Base-by-base conservation (phyloP, 1,140 invertebrate species). In the Anastrepha ludens region DNA sequence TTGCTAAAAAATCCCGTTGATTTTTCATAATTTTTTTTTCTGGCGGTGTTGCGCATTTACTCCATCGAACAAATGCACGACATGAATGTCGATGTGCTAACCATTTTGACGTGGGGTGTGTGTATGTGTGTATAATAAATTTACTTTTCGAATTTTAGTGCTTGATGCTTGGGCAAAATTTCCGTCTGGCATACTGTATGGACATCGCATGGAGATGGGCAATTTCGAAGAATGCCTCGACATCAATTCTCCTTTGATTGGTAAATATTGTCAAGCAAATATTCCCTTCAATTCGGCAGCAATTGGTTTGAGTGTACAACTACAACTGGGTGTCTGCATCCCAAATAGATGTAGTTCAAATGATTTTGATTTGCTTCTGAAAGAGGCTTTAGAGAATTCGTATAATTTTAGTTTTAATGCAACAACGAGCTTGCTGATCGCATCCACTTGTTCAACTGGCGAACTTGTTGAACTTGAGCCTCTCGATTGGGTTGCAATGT, bases 81-180 rank as follows among this genome's bases (percentile, higher is more conserved):
- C 1, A 29, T 29, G 29, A 29, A 29, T 29, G 29, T 29, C 29
- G 1, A 29, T 29, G 29, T 29, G 29, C 29, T 29, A 29, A 29
- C 29, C 29, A 29, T 29, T 29, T 29, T 29, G 29, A 0, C 29
- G 29, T 1, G 29, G 29, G 29, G 29, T 29, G 29, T 29, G 1
- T 29, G 29, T 29, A 29, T 29, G 29, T 29, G 29, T 29, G 29
- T 13, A 81, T 17, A 60, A 13, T 78, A 60, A 87, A 1, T 13
- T 20, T 62, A 8, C 11, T 29, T 70, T 1, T 62, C 44, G 15
- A 50, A 13, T 78, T 60, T 60, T 87, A 92, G 91, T 92, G 59
- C 85, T 92, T 6, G 91, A 92, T 67, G 89, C 91, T 7, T 92
- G 91, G 91, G 91, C 91, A 41, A 92, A 92, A 88, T 90, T 91